These are phyloP conservation scores for Imbricaverruca yamaguchii DNA, from an alignment of 2,888 invertebrate genomes.

Conservation along the genomic window DNA sequence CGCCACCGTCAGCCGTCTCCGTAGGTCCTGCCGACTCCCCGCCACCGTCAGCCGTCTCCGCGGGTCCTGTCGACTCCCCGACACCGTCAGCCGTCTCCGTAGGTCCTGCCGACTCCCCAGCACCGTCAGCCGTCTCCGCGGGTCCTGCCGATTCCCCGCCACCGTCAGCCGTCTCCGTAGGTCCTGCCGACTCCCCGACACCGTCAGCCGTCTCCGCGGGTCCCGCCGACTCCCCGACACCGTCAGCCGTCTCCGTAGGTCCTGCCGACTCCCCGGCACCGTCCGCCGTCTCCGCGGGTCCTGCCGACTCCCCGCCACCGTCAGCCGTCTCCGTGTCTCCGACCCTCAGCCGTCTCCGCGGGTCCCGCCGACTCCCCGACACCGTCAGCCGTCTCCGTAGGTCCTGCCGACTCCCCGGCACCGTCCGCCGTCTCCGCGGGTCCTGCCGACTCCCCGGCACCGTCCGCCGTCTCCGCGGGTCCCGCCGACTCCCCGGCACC, in stretches of 20 bases:
- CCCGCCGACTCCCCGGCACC: background rate
- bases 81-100: background rate
- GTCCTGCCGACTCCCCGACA: background rate
- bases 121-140: background rate
- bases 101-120: background rate
- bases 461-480: no score
- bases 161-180: background rate
- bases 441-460: no score
- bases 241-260: background rate
- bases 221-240: no score
- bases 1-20: background rate
- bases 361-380: background rate
- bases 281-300: background rate
- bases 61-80: background rate
- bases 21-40: background rate
- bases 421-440: no score
- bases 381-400: background rate
- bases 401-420: background rate
- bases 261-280: background rate
- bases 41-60: background rate
- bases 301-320: background rate
- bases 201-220: background rate
- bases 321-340: no score
- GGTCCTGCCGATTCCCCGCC: background rate
- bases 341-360: background rate